Evolutionary conservation across 37 sponge, comb jelly and placozoan genomes (phyloP), one percentile per base, ranked within the genome.

Genomic region (Crambe crambe): DNA sequence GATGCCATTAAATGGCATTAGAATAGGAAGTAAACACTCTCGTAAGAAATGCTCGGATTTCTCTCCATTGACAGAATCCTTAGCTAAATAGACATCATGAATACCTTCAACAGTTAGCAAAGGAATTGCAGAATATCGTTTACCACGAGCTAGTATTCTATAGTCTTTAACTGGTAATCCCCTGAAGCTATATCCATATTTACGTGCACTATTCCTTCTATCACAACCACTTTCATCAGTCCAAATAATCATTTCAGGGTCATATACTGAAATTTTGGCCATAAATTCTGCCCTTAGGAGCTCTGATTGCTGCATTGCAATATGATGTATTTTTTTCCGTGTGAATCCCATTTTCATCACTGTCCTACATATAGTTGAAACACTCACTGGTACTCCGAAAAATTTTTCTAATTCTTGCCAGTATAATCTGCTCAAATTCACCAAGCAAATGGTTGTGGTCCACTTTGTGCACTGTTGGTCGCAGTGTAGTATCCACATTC

Each of bases 1-100:
- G 12, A 43, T 73, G 29, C 71, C 40, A 39, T 70, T 70, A n/a
- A 36, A 70, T 42, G 74, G 74, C 30, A 54, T 12, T 15, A 73
- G 74, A 37, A 69, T 10, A 10, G 70, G 70, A 3, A 69, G 9
- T 34, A 69, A 44, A 57, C 10, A 73, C 15, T 42, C 32, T 12
- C 26, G 18, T 9, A 75, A 2, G 34, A 75, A 75, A 39, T 60
- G 41, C 18, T 26, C 22, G 34, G 58, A 60, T 25, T 40, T 15
- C 3, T 75, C 60, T 8, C 76, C 76, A 75, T 75, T 75, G 30
- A 73, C 27, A 47, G 74, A 31, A 9, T 30, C 74, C 25, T 73
- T 30, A 73, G 57, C 31, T 27, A 73, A 9, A 34, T 73, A 73
- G 27, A 73, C 32, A 73, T 73, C 74, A 42, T 73, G 74, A 21